Conservation (phyloP, 2,888 invertebrate genomes). For the Eristalis intricaria region DNA sequence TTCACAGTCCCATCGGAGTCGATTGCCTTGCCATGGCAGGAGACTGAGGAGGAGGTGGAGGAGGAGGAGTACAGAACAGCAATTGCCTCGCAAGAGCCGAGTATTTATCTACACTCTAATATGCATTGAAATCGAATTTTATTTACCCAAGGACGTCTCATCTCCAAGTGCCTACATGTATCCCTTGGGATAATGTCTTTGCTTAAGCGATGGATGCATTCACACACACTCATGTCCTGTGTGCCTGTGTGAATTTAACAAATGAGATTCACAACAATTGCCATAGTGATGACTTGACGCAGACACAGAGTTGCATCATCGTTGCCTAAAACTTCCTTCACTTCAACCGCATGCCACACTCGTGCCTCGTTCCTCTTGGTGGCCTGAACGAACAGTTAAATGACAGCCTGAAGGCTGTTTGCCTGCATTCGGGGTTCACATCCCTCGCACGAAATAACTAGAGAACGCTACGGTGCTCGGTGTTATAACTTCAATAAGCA, state of each 20-base stretch:
- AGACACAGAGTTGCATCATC: slow-evolving; percentile 24
- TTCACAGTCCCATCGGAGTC: not conserved
- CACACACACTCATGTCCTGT: slow-evolving; percentile 4
- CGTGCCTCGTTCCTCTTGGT: not conserved
- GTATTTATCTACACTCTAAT: slow-evolving; percentile 66
- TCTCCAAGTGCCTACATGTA: slow-evolving; percentile 43
- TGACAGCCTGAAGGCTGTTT: slow-evolving; percentile 55
- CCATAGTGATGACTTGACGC: slow-evolving; percentile 23
- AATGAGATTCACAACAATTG: slow-evolving; percentile 26
- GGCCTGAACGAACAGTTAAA: slow-evolving; percentile 51
- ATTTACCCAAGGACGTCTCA: slow-evolving; percentile 63
- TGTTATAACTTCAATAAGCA: slow-evolving; percentile 25
- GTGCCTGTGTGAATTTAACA: not conserved
- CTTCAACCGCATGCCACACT: not conserved
- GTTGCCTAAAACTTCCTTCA: slow-evolving; percentile 38
- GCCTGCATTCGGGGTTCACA: slow-evolving; percentile 20
- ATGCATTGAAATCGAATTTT: slow-evolving; percentile 70
- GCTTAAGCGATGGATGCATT: slow-evolving; percentile 31
- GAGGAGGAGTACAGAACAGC: not conserved
- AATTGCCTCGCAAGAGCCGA: slow-evolving; percentile 32
- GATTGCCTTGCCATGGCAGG: not conserved
- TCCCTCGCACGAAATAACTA: slow-evolving; percentile 1
- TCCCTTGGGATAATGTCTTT: slow-evolving; percentile 56
- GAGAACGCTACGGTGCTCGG: slow-evolving; percentile 3
- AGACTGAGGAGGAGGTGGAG: not conserved